These are phyloP conservation scores for Beris chalybata DNA, from an alignment of 2,888 invertebrate genomes.

Conservation along the genomic window DNA sequence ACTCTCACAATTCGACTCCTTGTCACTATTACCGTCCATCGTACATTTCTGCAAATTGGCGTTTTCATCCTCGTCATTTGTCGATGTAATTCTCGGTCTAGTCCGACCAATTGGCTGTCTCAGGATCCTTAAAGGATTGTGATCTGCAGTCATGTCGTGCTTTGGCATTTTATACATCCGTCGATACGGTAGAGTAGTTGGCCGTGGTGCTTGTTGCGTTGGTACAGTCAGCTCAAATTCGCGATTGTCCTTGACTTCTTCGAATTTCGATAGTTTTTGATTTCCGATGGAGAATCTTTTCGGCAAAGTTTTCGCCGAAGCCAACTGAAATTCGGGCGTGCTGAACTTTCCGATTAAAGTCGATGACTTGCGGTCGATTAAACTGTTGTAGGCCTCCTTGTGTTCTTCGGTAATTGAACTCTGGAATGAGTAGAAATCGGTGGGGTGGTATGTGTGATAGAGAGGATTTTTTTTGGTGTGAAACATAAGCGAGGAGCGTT, in stretches of 20 bases:
- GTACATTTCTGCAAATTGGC: constrained; percentile 32
- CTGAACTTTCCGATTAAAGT: constrained; percentile 45
- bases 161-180: constrained; percentile 38
- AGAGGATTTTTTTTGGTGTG: constrained; percentile 33
- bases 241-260: constrained; percentile 30
- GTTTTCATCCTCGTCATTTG: constrained; percentile 41
- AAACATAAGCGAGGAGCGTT: constrained; percentile 38
- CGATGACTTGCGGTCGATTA: constrained; percentile 74
- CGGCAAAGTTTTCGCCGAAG: constrained; percentile 50
- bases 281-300: constrained; percentile 42
- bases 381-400: constrained; percentile 87
- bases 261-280: constrained; percentile 28
- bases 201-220: constrained; percentile 49
- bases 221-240: constrained; percentile 43
- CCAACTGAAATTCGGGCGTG: constrained; percentile 47
- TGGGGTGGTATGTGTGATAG: constrained; percentile 13
- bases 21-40: constrained; percentile 36
- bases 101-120: constrained; percentile 19
- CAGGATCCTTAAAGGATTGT: constrained; percentile 41
- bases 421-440: constrained; percentile 57
- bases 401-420: constrained; percentile 84
- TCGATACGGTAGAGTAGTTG: constrained; percentile 54
- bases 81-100: constrained; percentile 10
- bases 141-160: constrained; percentile 33
- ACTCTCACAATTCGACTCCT: constrained; percentile 50